Evolutionary conservation across 2,797 vertebrate genomes (phyloP), one percentile per base, ranked within the genome.

Genomic region (Poeciliopsis paucimaculata): DNA sequence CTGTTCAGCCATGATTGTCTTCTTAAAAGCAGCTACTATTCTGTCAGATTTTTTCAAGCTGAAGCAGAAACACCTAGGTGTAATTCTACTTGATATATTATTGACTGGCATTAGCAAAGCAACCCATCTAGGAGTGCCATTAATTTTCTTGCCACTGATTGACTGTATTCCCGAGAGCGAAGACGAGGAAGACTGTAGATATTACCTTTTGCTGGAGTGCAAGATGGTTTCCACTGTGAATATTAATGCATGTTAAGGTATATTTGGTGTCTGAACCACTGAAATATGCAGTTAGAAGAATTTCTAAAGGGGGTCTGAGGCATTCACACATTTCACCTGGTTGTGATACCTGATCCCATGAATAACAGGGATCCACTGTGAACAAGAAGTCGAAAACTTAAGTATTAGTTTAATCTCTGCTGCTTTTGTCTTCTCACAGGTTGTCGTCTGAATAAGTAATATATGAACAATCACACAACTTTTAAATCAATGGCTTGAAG

Each of bases 1-100:
- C 28, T 73, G 0, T 26, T 60, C 20, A n/a, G 57, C 26, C 36
- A 73, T 73, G 55, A 23, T 82, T 75, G 81, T n/a, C 5, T 43
- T 62, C 11, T 74, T 75, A 26, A 23, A 23, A 41, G 10, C 18
- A 64, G 16, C 60, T 20, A 36, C 31, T 31, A 68, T 11, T 28
- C n/a, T 57, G 26, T 15, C 55, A 28, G 5, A 12, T 57, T 12
- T 26, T 39, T 12, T 41, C 41, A 68, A 39, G 23, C 36, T 5
- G 12, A 28, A n/a, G 57, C 57, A 13, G 57, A 60, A 60, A 60
- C 2, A 31, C 57, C 2, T 15, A 2, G 26, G 26, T 28, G 15
- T 26, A 55, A 26, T n/a, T 12, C 4, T 31, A 60, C 55, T 60
- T 15, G 55, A 60, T 12, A 55, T n/a, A 28, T 60, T 60, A 60